phyloP scores from a whole-genome alignment of 2,113 vertebrate genomes.

The Columbina picui region DNA sequence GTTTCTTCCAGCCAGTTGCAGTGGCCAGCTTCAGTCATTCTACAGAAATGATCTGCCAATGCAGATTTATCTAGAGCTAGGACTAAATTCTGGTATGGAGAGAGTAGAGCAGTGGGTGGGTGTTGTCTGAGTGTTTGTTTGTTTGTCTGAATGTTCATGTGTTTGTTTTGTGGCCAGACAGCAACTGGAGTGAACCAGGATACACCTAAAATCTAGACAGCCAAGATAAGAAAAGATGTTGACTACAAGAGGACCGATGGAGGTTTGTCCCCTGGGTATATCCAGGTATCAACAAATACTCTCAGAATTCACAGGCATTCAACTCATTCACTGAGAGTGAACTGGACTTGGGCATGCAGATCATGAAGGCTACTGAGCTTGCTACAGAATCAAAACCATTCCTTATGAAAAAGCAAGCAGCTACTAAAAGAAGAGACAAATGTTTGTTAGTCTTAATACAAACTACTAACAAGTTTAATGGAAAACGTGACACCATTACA shows the following conservation, averaged over 20 bases:
- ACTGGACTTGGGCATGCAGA: neutral
- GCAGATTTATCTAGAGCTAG: neutral
- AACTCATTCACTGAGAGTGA: neutral
- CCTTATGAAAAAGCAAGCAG: neutral
- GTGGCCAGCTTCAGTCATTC: neutral
- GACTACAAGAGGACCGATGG: neutral
- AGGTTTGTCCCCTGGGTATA: neutral
- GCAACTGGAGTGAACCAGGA: neutral
- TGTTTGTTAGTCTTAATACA: neutral
- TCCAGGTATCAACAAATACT: neutral
- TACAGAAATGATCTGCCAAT: neutral
- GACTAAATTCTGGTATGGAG: neutral
- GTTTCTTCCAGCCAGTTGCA: neutral
- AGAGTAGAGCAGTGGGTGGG: rapidly evolving
- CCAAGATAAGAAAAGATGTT: neutral
- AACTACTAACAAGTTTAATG: neutral
- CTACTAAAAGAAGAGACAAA: neutral
- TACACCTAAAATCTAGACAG: neutral
- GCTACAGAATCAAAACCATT: neutral
- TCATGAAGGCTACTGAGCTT: neutral
- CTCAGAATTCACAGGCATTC: neutral
- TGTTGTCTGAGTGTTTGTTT: neutral
- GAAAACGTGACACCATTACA: neutral
- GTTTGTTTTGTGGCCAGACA: neutral
- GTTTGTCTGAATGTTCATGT: neutral